Evolutionary conservation across 2,888 invertebrate genomes (phyloP), one percentile per base, ranked within the genome.

Genomic region (Brachycybe producta): DNA sequence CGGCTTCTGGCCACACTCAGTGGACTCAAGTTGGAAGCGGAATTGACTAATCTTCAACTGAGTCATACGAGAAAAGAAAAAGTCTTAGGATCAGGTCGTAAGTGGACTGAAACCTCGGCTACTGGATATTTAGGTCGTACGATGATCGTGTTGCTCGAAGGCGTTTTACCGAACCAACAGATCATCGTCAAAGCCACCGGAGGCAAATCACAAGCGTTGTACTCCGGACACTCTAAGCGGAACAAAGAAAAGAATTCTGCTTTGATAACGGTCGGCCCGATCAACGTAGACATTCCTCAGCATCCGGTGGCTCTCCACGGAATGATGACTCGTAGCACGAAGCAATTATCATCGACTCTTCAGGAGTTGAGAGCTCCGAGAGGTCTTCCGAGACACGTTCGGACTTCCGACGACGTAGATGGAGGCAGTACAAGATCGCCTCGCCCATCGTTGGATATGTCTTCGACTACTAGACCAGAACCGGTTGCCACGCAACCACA

Each of bases 281-380:
- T 95, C 1, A 80, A 85, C 56, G 82, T 95, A 49, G 94, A 95
- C 67, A 90, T 98, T 63, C 97, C 98, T 3, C 95, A 97, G 69
- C 95, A 97, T 71, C 97, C 97, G 0, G 92, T 95, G 0, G 92
- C 88, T 5, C 71, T 98, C 58, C 97, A 98, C 69, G 95, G 94
- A 45, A 95, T 98, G 84, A 92, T 98, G 79, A 90, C 90, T 0
- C 75, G 95, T 58, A 88, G 91, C 56, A 88, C 90, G 54, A 82
- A 90, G 57, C 88, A 94, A 63, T 72, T 95, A 38, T 91, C 91
- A 5, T 84, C 84, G 13, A 95, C 94, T 0, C 70, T 95, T 48
- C 92, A 92, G 73, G 84, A 71, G 57, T 66, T 71, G 52, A 59
- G 60, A 38, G 55, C 57, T 11, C 55, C 57, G 7, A 51, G 60